Conservation (phyloP, 2,797 vertebrate genomes). For the Gorsachius magnificus region DNA sequence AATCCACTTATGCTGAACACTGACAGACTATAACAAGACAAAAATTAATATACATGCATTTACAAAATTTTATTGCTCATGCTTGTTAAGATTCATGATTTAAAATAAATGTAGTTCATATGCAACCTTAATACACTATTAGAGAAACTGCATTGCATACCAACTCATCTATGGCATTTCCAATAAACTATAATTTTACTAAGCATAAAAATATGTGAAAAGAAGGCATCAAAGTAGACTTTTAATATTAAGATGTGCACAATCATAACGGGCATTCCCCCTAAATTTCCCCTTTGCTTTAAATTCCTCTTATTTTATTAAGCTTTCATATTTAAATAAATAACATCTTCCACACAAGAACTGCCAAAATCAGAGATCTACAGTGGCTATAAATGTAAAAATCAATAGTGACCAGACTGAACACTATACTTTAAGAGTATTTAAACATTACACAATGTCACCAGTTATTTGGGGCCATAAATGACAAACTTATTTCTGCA, state of each 20-base stretch:
- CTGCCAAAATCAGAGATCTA: background rate
- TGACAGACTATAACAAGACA: slow-evolving; percentile 17
- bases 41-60: slow-evolving; percentile 33
- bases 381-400: background rate
- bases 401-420: background rate
- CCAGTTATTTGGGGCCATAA: background rate
- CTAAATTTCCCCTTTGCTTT: background rate
- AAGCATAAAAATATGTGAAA: background rate
- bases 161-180: background rate
- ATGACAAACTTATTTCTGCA: background rate
- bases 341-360: background rate
- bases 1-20: background rate
- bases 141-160: background rate
- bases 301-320: background rate
- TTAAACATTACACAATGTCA: background rate
- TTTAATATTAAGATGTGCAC: background rate
- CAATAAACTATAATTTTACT: background rate
- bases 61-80: slow-evolving; percentile 21
- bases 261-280: background rate
- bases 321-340: background rate
- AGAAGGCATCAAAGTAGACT: background rate
- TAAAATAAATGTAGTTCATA: background rate
- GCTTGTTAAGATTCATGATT: background rate
- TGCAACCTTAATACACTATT: background rate
- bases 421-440: background rate